Conservation (phyloP, 2,113 vertebrate species). For the Pagrus major region DNA sequence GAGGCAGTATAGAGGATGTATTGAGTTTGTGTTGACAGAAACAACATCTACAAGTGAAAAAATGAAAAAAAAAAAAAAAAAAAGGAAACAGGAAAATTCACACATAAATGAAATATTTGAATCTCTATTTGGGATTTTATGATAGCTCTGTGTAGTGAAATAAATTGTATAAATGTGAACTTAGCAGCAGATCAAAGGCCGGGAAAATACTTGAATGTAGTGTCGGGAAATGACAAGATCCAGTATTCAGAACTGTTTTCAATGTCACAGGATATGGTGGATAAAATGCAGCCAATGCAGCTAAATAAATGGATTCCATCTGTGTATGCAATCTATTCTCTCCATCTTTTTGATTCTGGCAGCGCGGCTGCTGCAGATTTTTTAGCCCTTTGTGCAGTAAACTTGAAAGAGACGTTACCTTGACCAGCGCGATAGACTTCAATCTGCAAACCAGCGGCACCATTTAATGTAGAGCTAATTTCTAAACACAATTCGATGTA, state of each 20-base stretch:
- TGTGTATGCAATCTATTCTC: neutral
- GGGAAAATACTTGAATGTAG: neutral
- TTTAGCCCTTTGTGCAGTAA: neutral
- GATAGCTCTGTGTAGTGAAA: neutral
- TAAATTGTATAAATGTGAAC: neutral
- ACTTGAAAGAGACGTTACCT: slow-evolving; percentile 18
- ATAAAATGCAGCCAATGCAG: neutral
- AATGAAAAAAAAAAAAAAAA: neutral
- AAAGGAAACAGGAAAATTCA: neutral
- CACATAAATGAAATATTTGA: neutral
- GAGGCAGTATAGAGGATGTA: neutral
- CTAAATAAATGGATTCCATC: neutral
- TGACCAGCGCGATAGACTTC: slow-evolving; percentile 1
- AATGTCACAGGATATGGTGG: neutral
- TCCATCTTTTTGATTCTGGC: neutral
- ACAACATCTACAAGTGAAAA: neutral
- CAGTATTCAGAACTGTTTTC: neutral
- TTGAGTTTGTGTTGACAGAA: neutral
- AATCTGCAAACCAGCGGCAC: neutral
- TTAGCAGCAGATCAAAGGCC: neutral
- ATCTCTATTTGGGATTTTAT: neutral
- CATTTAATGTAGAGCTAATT: slow-evolving; percentile 13
- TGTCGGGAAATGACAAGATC: neutral
- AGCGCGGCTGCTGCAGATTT: neutral
- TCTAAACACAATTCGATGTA: slow-evolving; percentile 22